Conservation (phyloP, 2,888 invertebrate species). For the Plagodis pulveraria region DNA sequence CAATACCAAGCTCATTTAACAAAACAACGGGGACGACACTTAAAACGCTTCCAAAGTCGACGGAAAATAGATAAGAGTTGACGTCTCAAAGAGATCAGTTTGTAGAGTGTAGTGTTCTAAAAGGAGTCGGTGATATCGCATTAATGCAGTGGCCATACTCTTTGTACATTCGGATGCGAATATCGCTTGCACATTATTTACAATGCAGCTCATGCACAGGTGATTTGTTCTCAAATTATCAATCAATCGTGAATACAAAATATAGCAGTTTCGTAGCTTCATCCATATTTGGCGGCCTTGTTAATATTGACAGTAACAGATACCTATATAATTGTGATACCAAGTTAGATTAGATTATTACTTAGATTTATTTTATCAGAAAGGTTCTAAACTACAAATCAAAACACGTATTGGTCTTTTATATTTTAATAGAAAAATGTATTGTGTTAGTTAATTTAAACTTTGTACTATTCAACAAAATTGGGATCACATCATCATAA, state of each 20-base stretch:
- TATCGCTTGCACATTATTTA: conserved; percentile 70
- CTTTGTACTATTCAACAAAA: conserved; percentile 65
- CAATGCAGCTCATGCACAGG: conserved; percentile 77
- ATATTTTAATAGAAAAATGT: conserved; percentile 77
- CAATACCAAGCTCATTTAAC: conserved; percentile 59
- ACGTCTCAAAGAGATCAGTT: conserved; percentile 27
- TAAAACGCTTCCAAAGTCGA: conserved; percentile 39
- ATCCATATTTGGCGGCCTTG: conserved; percentile 3
- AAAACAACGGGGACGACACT: conserved; percentile 40
- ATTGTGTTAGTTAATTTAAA: conserved; percentile 72
- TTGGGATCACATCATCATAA: conserved; percentile 33
- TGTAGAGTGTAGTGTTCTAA: conserved; percentile 77
- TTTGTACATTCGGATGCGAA: conserved; percentile 55
- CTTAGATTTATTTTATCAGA: conserved; percentile 42
- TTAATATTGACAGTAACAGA: conserved; percentile 5
- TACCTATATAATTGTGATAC: conserved; percentile 13
- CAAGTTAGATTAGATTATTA: conserved; percentile 26
- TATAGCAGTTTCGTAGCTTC: conserved; percentile 19
- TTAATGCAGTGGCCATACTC: conserved; percentile 38
- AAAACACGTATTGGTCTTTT: conserved; percentile 81
- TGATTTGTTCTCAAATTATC: conserved; percentile 7
- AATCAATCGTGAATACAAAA: conserved; percentile 10
- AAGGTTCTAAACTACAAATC: conserved; percentile 83
- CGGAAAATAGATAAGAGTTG: conserved; percentile 14
- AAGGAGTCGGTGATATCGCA: conserved; percentile 37